phyloP scores from a whole-genome alignment of 2,797 vertebrate genomes.

The Lutra lutra region DNA sequence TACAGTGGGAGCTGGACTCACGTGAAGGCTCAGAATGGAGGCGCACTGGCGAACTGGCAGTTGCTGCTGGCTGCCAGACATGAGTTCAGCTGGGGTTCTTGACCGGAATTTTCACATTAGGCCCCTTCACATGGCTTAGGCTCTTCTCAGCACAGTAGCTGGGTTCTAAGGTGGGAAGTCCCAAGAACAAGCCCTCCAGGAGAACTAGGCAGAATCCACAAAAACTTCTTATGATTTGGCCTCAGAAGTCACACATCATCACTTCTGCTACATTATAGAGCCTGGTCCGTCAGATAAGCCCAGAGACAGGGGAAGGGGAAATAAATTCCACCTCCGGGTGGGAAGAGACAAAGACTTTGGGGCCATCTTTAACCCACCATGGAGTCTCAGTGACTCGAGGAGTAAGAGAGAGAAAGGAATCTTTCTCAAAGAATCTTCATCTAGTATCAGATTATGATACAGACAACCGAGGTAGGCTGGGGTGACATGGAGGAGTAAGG shows the following conservation, averaged over 20 bases:
- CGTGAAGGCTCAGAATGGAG: neutral
- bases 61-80: neutral
- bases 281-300: neutral
- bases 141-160: neutral
- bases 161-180: neutral
- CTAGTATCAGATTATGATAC: neutral
- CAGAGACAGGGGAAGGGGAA: neutral
- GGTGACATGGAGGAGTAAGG: neutral
- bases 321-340: neutral
- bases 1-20: neutral
- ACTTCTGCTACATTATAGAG: neutral
- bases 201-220: neutral
- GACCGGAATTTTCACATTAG: neutral
- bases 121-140: neutral
- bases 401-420: neutral
- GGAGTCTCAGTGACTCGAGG: neutral
- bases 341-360: neutral
- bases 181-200: neutral
- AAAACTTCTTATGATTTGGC: neutral
- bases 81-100: neutral
- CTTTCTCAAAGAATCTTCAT: neutral
- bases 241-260: neutral
- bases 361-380: neutral
- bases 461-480: neutral
- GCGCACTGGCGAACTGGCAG: too few relatives aligned